These are phyloP conservation scores for Machimus rusticus DNA, from an alignment of 2,888 invertebrate genomes.

Conservation along the genomic window DNA sequence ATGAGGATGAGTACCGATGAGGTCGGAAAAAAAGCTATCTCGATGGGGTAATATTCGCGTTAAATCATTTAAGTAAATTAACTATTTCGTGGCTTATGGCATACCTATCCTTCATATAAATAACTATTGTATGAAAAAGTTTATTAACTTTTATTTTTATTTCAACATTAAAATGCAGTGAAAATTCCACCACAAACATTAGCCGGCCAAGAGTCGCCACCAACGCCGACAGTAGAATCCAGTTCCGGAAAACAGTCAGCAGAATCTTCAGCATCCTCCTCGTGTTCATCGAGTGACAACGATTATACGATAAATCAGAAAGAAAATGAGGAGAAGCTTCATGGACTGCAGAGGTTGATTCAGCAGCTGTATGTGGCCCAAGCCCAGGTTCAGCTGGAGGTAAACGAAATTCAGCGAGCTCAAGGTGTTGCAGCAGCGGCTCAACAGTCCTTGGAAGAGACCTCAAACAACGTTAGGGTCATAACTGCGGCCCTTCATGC, in stretches of 20 bases:
- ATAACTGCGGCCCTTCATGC: slow-evolving; percentile 59
- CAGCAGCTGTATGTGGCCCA: slow-evolving; percentile 61
- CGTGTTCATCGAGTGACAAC: background rate
- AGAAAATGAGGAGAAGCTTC: background rate
- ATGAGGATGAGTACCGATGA: too few species aligned
- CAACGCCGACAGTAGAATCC: background rate
- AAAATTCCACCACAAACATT: background rate
- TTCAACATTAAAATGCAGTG: background rate
- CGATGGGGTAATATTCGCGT: too few species aligned
- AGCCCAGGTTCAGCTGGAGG: slow-evolving; percentile 61
- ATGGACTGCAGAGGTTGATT: slow-evolving; percentile 54
- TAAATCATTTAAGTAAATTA: too few species aligned
- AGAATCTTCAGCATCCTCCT: background rate
- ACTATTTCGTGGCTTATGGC: too few species aligned
- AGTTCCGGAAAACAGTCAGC: background rate
- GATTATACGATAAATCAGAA: background rate
- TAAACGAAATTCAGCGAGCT: slow-evolving; percentile 59
- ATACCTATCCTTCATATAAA: too few species aligned
- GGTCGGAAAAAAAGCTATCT: too few species aligned
- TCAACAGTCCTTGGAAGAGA: slow-evolving; percentile 58
- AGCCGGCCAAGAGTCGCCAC: background rate
- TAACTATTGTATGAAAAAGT: too few species aligned
- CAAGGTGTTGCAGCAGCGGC: slow-evolving; percentile 59
- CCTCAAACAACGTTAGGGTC: slow-evolving; percentile 60
- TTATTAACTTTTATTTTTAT: background rate